Conservation (phyloP, 2,113 vertebrate species). For the Microcebus murinus region DNA sequence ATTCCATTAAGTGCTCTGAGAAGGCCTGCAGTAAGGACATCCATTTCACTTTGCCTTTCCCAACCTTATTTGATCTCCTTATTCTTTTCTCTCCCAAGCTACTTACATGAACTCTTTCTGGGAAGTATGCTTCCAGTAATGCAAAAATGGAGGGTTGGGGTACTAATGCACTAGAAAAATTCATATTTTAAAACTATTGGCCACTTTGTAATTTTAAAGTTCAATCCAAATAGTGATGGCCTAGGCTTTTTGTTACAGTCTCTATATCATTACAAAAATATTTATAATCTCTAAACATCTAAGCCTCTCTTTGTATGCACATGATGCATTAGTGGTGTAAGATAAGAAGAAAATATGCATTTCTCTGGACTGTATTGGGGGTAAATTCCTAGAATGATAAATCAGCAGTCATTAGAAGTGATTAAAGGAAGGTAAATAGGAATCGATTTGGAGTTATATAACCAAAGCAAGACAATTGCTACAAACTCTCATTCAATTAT, state of each 20-base stretch:
- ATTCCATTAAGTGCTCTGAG: not conserved
- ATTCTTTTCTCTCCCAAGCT: not conserved
- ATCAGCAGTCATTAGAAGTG: constrained; percentile 3
- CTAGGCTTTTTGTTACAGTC: not conserved
- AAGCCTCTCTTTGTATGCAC: not conserved
- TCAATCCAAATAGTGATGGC: constrained; percentile 7
- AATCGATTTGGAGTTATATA: constrained; percentile 62
- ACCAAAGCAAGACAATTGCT: constrained; percentile 20
- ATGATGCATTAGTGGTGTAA: not conserved
- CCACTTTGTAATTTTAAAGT: not conserved
- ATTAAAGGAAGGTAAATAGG: not conserved
- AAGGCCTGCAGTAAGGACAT: not conserved
- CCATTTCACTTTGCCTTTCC: not conserved
- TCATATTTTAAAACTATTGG: not conserved
- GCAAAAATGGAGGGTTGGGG: not conserved
- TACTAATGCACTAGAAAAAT: not conserved
- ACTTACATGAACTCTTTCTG: not conserved
- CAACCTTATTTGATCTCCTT: not conserved
- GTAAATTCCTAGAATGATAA: not conserved
- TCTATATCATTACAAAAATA: not conserved
- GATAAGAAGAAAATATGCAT: not conserved
- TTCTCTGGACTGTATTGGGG: not conserved
- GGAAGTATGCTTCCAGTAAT: not conserved
- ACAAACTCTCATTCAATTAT: constrained; percentile 27
- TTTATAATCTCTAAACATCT: not conserved